A percentile compares a stretch with the other conserved stretches of the same genome.
phyloP scores from a whole-genome alignment of 1,140 invertebrate species.

The Brachionus calyciflorus region DNA sequence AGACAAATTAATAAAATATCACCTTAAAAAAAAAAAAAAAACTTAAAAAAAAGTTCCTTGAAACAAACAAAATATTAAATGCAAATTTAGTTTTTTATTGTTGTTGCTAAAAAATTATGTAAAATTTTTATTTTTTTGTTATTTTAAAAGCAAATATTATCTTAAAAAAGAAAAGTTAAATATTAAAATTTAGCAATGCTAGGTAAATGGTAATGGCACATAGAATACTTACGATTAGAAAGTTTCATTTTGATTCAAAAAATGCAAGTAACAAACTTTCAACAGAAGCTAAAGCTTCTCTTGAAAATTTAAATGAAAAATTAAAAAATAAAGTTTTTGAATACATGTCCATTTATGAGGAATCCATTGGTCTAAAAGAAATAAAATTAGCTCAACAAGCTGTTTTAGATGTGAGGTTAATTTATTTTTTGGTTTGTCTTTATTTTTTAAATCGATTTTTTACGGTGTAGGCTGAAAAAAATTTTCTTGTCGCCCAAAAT shows the following conservation, averaged over 20 bases:
- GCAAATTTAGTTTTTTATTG: too few species aligned
- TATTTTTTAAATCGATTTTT: conserved; percentile 57
- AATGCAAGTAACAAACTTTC: background rate
- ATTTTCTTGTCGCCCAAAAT: conserved; percentile 67
- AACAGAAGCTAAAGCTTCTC: background rate
- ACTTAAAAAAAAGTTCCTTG: too few species aligned
- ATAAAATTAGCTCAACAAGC: conserved; percentile 60
- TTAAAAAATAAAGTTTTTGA: conserved; percentile 11
- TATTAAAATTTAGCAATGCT: too few species aligned
- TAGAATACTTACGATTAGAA: background rate
- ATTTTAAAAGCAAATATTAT: background rate
- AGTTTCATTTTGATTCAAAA: background rate
- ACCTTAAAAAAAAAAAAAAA: too few species aligned
- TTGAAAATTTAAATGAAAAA: conserved; percentile 17
- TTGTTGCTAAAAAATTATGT: too few species aligned
- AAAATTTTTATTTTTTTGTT: too few species aligned
- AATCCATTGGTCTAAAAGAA: conserved; percentile 61
- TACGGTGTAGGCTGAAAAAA: conserved; percentile 60
- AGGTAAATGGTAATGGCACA: too few species aligned
- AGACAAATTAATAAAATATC: too few species aligned
- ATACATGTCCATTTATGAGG: conserved; percentile 59
- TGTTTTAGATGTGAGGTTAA: conserved; percentile 56
- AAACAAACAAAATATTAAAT: too few species aligned
- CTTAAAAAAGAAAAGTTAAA: background rate
- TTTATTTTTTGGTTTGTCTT: background rate